Percentiles rank a stretch among this genome's conserved stretches.
phyloP scores from a whole-genome alignment of 2,113 vertebrate genomes.

The Embiotoca jacksoni region DNA sequence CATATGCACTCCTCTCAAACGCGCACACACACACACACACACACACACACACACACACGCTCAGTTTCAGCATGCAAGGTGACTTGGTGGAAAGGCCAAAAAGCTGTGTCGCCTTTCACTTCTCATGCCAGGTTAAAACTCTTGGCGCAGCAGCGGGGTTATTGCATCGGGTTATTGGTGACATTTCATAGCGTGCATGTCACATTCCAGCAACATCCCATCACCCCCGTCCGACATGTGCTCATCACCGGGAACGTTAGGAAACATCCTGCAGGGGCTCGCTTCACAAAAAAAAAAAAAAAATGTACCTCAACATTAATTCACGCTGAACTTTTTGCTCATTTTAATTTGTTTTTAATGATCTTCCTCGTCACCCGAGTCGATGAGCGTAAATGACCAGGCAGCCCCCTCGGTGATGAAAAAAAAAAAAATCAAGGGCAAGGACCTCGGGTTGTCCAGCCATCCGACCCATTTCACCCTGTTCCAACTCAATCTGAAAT shows the following conservation, averaged over 20 bases:
- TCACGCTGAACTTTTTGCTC: neutral
- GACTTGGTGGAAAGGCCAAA: slow-evolving; percentile 58
- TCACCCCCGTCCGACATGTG: slow-evolving; percentile 14
- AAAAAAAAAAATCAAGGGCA: slow-evolving; percentile 40
- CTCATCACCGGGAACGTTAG: neutral
- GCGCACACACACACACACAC: slow-evolving; percentile 21
- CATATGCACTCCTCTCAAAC: neutral
- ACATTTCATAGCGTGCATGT: slow-evolving; percentile 50
- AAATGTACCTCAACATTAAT: neutral
- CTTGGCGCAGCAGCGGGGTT: slow-evolving; percentile 52
- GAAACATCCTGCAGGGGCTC: neutral
- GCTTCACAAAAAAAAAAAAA: neutral
- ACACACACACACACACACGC: slow-evolving; percentile 20
- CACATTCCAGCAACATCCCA: slow-evolving; percentile 40
- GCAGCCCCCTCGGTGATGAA: neutral
- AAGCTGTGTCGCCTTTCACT: slow-evolving; percentile 55
- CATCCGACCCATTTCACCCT: slow-evolving; percentile 80
- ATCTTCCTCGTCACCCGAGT: neutral
- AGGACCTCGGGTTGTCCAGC: slow-evolving; percentile 70
- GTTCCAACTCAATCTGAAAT: slow-evolving; percentile 73
- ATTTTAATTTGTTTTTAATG: neutral
- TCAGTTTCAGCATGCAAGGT: slow-evolving; percentile 64
- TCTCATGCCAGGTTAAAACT: slow-evolving; percentile 69
- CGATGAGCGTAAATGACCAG: neutral
- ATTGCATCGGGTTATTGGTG: slow-evolving; percentile 61